Percentiles rank a stretch among this genome's conserved stretches.
Conservation (phyloP, 2,113 vertebrate genomes). For the Pomatorhinus ruficollis region DNA sequence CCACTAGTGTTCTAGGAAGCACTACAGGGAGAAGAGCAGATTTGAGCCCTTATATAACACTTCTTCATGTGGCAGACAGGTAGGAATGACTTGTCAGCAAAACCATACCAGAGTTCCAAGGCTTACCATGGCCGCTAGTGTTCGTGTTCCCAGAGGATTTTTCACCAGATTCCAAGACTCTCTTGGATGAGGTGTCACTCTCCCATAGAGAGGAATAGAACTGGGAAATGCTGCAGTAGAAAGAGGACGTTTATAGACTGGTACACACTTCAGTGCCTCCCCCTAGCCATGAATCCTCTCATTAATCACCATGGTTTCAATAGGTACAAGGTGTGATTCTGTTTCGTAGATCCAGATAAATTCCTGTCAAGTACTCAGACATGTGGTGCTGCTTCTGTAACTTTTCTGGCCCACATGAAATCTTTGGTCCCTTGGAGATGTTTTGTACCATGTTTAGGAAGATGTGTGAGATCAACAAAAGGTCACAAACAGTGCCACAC, state of each 20-base stretch:
- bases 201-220: not conserved
- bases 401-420: not conserved
- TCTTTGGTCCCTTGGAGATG: accelerated
- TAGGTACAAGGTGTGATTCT: not conserved
- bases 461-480: not conserved
- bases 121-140: not conserved
- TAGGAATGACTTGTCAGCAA: not conserved
- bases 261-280: not conserved
- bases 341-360: not conserved
- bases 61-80: not conserved
- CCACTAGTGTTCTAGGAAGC: not conserved
- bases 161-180: not conserved
- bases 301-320: not conserved
- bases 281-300: not conserved
- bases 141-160: not conserved
- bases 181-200: not conserved
- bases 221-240: not conserved
- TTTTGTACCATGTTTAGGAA: not conserved
- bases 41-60: not conserved
- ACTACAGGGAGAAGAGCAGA: not conserved
- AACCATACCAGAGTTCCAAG: accelerated
- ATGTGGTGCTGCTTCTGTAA: not conserved
- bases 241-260: not conserved
- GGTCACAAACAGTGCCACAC: not conserved
- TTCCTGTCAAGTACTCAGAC: not conserved